Evolutionary conservation across 2,113 vertebrate genomes (phyloP), one percentile per base, ranked within the genome.

Genomic region (Microtus ochrogaster): DNA sequence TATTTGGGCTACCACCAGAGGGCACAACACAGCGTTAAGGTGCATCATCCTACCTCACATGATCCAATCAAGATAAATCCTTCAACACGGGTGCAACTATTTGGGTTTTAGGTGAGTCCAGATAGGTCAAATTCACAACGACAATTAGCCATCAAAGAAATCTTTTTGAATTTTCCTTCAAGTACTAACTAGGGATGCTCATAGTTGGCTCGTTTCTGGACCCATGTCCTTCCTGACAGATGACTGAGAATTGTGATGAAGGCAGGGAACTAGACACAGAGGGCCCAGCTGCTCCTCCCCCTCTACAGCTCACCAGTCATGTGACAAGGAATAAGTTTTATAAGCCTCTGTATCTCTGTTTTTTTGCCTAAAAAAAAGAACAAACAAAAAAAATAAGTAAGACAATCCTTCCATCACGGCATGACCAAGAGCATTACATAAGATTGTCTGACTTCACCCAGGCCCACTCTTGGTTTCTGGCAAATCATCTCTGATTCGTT

Each of bases 401-500:
- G 14, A 44, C 47, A 89, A n/a, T 66, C 52, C 73, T n/a, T 68
- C 19, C 21, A 13, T 83, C 36, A 87, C 8, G 52, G 5, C 12
- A 55, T 89, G 39, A 73, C 78, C 78, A 72, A 89, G 36, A 58
- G 4, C 66, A 93, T 76, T 76, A 65, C 52, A 24, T 68, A 33
- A 58, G 74, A 44, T n/a, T 72, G 24, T 92, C 66, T 81, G 39
- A 87, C 14, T 93, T 76, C 19, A 41, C 49, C 72, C 4, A 17
- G 72, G 39, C 30, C 30, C 86, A 5, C 13, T 88, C 5, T 77
- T 44, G 16, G 74, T 89, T 6, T 78, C 30, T 86, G 74, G 55
- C 58, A 14, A 93, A 68, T 90, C 61, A 79, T 83, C 83, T 83
- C 24, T n/a, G 92, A 55, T 81, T 21, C 33, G 72, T 92, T 94